Evolutionary conservation across 1,140 invertebrate genomes (phyloP), one percentile per base, ranked within the genome.

Genomic region (Subanguina moxae): DNA sequence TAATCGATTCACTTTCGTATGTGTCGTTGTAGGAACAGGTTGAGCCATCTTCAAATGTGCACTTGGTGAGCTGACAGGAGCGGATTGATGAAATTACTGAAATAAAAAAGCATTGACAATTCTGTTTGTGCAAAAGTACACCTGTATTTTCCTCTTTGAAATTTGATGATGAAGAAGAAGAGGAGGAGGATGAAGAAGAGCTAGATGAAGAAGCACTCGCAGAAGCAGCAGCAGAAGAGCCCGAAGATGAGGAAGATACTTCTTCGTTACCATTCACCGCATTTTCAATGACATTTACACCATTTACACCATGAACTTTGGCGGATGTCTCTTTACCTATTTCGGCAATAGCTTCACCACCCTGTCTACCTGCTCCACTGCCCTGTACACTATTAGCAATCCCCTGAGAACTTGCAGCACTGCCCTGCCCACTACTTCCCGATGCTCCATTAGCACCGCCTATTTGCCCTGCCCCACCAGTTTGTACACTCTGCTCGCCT

Each of bases 1-100:
- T 65, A 57, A 81, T 19, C 7, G 72, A 75, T 43, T 82, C 79
- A 15, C 67, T 72, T 43, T 79, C 78, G 46, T 82, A 70, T 11
- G 69, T 76, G 56, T 82, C 76, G 46, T 71, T 69, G 62, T 82
- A 82, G 11, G 57, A 48, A 66, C 80, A 82, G n/a, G 78, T 76
- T 57, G 66, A 74, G 46, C 77, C 80, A 45, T 75, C 67, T 70
- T 82, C 80, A 62, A 82, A 82, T 19, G 65, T 75, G 65, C 80
- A 82, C 62, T 82, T 80, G 15, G 71, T 78, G 11, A 56, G 38
- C 17, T 74, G 66, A 52, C 80, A 82, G 0, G 74, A 57, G 32
- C 59, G 57, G 23, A 23, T 45, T 28, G 68, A 27, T 30, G 71
- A 15, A 23, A 73, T 58, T 28, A 61, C 58, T 59, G 21, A 21